phyloP scores from a whole-genome alignment of 2,888 invertebrate species.

The Zygogramma bicolorata region DNA sequence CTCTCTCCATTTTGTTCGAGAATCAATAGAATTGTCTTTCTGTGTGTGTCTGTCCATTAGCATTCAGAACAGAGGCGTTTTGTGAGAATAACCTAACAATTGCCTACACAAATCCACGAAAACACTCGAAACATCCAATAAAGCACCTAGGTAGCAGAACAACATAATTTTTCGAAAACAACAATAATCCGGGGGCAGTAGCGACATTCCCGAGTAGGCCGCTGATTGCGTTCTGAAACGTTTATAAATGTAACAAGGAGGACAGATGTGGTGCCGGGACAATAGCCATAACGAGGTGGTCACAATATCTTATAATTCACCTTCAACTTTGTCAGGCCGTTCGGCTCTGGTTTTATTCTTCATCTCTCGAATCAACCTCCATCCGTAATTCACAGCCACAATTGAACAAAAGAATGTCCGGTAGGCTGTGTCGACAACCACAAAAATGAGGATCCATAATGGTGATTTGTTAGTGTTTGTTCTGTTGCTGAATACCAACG shows the following conservation, averaged over 20 bases:
- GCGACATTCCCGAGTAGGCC: constrained; percentile 41
- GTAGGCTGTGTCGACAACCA: constrained; percentile 43
- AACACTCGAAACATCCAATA: constrained; percentile 11
- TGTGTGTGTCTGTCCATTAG: neutral
- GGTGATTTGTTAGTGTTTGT: neutral
- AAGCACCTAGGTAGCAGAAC: constrained; percentile 22
- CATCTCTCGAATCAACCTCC: constrained; percentile 35
- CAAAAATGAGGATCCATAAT: constrained; percentile 16
- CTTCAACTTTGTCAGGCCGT: constrained; percentile 38
- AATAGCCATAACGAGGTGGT: constrained; percentile 65
- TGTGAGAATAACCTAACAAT: neutral
- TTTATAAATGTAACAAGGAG: constrained; percentile 60
- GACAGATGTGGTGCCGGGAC: constrained; percentile 61
- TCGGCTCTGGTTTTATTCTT: constrained; percentile 42
- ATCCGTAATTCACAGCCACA: constrained; percentile 40
- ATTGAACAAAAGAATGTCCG: constrained; percentile 29
- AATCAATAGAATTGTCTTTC: too few species aligned
- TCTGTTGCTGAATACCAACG: neutral
- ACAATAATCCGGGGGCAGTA: constrained; percentile 39
- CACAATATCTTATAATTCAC: constrained; percentile 56
- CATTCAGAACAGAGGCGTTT: neutral
- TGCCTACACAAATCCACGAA: neutral
- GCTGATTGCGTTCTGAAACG: constrained; percentile 41
- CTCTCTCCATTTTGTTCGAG: neutral
- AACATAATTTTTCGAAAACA: constrained; percentile 31